Base-by-base conservation (phyloP, 2,113 vertebrate genomes). In the Clarias batrachus region DNA sequence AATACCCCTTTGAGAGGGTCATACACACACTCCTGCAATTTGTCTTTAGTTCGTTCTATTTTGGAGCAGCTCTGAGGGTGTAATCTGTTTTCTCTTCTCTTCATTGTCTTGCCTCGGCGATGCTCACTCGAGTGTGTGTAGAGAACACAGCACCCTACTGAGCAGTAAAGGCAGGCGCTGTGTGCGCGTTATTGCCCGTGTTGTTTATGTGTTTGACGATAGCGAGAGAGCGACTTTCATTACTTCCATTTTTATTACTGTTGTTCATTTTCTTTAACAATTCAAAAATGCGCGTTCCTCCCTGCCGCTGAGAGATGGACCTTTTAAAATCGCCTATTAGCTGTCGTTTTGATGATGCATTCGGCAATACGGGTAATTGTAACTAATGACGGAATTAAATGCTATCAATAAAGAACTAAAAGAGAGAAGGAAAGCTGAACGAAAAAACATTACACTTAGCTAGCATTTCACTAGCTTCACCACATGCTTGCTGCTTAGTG, bases 111-210 rank as follows among this genome's bases (percentile, higher is more conserved):
- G 85, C 82, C 77, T 91, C 89, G 81, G 80, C 79, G 71, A 82
- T 79, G 85, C 86, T 83, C 84, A 85, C 77, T 83, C 80, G 79
- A 86, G 65, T 76, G 76, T 77, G 79, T 86, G 82, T 82, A 56
- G 66, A 88, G 90, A 90, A 90, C 90, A 90, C 83, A 77, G 82
- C 90, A 85, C 88, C 90, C 91, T 81, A 80, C 84, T 92, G 90
- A 93, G 89, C 89, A 76, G 77, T 89, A 81, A 89, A 89, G 52
- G 71, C n/a, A 57, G 25, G 37, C 56, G 73, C 77, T 76, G 81
- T 81, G 87, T 54, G 86, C 41, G 37, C 14, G 56, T 81, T 79
- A 87, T 91, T 91, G 92, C 92, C 91, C 89, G 92, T 56, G 30
- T 86, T 86, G 76, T 86, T 86, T 86, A 86, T 81, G 85, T 81